phyloP scores from a whole-genome alignment of 1,140 invertebrate species.

The Drosophila ambigua region DNA sequence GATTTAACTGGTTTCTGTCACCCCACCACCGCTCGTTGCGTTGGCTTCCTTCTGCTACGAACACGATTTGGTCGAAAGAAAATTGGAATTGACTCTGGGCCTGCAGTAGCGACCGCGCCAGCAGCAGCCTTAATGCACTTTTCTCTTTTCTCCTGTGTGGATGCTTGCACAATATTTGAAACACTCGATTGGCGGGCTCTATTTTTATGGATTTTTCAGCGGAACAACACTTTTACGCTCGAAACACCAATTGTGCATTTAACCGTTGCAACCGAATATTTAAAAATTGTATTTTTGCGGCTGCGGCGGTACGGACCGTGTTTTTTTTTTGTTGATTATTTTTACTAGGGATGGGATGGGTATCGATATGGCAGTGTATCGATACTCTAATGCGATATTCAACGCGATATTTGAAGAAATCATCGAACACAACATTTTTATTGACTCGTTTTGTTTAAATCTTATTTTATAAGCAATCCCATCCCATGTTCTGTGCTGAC shows the following conservation, averaged over 20 bases:
- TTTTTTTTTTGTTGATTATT: too few species aligned
- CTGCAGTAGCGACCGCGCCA: too few species aligned
- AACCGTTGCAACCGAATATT: constrained; percentile 54
- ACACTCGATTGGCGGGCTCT: background rate
- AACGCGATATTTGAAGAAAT: too few species aligned
- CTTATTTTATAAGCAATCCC: too few species aligned
- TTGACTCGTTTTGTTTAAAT: too few species aligned
- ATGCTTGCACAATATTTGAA: constrained; percentile 18
- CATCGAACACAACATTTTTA: too few species aligned
- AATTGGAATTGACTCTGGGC: constrained; percentile 15
- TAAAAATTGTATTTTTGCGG: constrained; percentile 65
- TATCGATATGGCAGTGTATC: too few species aligned
- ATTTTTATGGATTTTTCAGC: constrained; percentile 6
- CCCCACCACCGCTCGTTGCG: constrained; percentile 45
- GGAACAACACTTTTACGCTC: constrained; percentile 29
- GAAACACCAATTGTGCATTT: constrained; percentile 44
- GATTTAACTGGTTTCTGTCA: constrained; percentile 49
- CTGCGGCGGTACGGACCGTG: constrained; percentile 34
- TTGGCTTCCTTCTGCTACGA: constrained; percentile 27
- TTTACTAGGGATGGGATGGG: too few species aligned
- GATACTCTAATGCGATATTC: too few species aligned
- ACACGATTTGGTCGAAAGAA: constrained; percentile 20
- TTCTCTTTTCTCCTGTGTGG: constrained; percentile 14
- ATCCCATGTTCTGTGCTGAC: too few species aligned
- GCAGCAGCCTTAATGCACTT: constrained; percentile 36